Evolutionary conservation across 2,797 vertebrate genomes (phyloP).

Genomic region (Falco columbarius): DNA sequence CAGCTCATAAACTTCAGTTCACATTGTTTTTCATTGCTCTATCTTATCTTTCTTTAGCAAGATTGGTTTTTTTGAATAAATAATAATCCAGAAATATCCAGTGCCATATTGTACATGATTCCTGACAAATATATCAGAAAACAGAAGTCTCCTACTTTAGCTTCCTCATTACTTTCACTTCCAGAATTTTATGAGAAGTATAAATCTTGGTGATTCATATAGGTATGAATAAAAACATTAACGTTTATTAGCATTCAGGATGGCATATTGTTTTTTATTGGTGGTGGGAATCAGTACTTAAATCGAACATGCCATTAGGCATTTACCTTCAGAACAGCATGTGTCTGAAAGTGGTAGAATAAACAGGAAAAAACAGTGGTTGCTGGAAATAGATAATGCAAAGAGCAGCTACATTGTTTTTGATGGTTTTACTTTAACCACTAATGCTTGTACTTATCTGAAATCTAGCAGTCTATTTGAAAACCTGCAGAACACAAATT

Average conservation of each 20-base stretch:
- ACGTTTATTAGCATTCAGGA: constrained; percentile 10
- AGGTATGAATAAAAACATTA: constrained; percentile 32
- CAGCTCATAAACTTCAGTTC: neutral
- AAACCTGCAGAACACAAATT: neutral
- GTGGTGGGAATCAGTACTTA: neutral
- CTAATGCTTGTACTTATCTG: neutral
- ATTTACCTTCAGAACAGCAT: neutral
- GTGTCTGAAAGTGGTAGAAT: neutral
- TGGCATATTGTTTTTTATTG: constrained; percentile 11
- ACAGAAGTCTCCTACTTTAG: neutral
- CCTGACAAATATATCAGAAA: neutral
- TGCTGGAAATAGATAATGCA: neutral
- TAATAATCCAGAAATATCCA: neutral
- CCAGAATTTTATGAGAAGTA: constrained; percentile 1
- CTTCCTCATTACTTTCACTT: constrained; percentile 17
- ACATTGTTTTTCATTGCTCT: neutral
- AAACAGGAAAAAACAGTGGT: neutral
- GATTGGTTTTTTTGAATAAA: neutral
- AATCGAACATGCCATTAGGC: neutral
- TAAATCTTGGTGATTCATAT: constrained; percentile 24
- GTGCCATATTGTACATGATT: neutral
- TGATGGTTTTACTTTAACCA: neutral
- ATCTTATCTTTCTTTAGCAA: neutral
- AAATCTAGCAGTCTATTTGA: neutral
- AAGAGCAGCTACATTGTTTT: neutral